Evolutionary conservation across 2,797 vertebrate species (phyloP).

Genomic region (Lacerta bilineata): DNA sequence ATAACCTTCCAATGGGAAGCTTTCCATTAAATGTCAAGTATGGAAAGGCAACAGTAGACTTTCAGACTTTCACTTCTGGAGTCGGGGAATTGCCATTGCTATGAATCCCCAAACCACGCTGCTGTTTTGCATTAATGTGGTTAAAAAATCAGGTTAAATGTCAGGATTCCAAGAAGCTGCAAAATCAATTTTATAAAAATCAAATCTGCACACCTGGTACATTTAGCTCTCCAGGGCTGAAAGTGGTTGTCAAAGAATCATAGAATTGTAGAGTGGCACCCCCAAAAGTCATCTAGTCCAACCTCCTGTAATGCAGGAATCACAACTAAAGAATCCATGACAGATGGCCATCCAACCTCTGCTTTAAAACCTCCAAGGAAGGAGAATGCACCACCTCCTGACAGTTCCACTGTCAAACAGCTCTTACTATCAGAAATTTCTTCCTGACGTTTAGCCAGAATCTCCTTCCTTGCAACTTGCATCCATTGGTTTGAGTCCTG

Average conservation of each 20-base stretch:
- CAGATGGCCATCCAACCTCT: too few relatives aligned
- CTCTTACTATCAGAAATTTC: too few relatives aligned
- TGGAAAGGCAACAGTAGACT: slow-evolving; percentile 13
- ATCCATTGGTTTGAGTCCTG: too few relatives aligned
- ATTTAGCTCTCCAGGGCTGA: neutral
- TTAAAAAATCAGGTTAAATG: neutral
- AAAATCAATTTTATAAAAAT: neutral
- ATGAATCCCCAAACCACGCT: neutral
- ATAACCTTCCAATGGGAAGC: slow-evolving; percentile 10
- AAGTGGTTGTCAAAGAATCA: neutral
- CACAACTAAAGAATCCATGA: too few relatives aligned
- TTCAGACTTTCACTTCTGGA: neutral
- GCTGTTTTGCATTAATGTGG: neutral
- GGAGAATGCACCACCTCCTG: too few relatives aligned
- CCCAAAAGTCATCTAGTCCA: too few relatives aligned
- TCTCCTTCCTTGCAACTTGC: too few relatives aligned
- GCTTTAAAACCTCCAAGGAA: too few relatives aligned
- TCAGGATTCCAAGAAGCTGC: neutral
- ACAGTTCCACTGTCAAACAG: too few relatives aligned
- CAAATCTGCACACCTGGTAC: neutral
- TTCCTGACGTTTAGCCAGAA: too few relatives aligned
- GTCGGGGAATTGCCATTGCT: neutral
- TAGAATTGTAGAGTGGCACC: neutral
- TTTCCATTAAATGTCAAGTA: slow-evolving; percentile 49
- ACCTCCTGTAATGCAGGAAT: too few relatives aligned